Base-by-base conservation (phyloP, 2,797 vertebrate species). In the Balearica regulorum region DNA sequence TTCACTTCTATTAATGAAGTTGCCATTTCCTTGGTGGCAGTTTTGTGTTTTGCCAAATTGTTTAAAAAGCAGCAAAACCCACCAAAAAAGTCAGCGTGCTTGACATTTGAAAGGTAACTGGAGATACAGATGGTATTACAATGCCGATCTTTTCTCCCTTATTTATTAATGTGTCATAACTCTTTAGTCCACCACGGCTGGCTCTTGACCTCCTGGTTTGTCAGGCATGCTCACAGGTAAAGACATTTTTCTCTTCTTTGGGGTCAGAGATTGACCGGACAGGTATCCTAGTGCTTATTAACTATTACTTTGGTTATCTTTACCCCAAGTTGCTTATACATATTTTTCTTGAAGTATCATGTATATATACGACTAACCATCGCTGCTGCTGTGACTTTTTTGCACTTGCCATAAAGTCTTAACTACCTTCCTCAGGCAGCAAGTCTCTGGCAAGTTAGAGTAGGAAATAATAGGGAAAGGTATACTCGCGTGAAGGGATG, bases 281-380 rank as follows among this genome's bases (percentile, higher is more conserved):
- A 28, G 35, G 1, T 73, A 57, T 57, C 11, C 5, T 20, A 37
- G 28, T 44, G 57, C 20, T 85, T 89, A 51, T 6, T 6, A 57
- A 5, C 7, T 44, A 6, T 14, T 53, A 18, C 8, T 76, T 70
- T 68, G 15, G 1, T 43, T 83, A 17, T 49, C 25, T 48, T 66
- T 65, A 37, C 20, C 9, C 22, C 21, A 75, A 16, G 13, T 16
- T 77, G 48, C 19, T 70, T 60, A 25, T 16, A 65, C 5, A 4
- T 72, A 11, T 60, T 80, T 39, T 79, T 88, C 35, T 57, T 73
- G 14, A 10, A 62, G 11, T 51, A 10, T 76, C n/a, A 6, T 1
- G 1, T 41, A n/a, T 25, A 11, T 10, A 11, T 53, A 37, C 0
- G 1, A 43, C 35, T 41, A 72, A n/a, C 17, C 5, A 0, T 55